Evolutionary conservation across 2,797 vertebrate species (phyloP).

Genomic region (Falco concolor): DNA sequence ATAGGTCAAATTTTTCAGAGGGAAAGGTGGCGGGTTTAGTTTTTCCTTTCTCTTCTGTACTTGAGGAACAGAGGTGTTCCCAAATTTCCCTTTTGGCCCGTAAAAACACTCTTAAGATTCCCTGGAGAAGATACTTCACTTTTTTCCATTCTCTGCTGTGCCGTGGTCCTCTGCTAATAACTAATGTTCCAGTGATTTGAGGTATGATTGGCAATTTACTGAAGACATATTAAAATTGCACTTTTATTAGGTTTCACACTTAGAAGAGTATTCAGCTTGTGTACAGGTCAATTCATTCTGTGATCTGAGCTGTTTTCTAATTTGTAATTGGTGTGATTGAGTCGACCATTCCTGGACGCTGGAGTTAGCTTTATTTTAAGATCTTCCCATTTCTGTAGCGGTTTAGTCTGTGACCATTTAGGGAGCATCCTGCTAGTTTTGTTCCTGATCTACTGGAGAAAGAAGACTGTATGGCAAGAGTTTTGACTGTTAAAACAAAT

Average conservation of each 20-base stretch:
- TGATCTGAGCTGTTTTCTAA: not conserved
- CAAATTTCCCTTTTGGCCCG: not conserved
- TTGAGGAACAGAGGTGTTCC: not conserved
- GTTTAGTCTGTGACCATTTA: not conserved
- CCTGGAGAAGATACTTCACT: not conserved
- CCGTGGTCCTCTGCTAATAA: not conserved
- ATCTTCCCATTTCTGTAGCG: not conserved
- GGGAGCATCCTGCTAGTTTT: not conserved
- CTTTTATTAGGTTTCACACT: not conserved
- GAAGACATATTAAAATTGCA: not conserved
- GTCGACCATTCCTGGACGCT: not conserved
- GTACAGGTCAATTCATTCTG: not conserved
- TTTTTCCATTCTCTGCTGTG: not conserved
- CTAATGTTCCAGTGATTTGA: not conserved
- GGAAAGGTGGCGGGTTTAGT: not conserved
- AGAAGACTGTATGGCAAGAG: not conserved
- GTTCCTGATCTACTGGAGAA: rapidly evolving
- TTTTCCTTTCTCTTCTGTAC: not conserved
- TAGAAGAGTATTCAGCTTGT: not conserved
- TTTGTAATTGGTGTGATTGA: not conserved
- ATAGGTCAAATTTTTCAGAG: not conserved
- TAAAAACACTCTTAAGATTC: not conserved
- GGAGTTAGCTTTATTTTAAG: not conserved
- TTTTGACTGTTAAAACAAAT: not conserved
- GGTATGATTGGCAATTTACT: not conserved